These are phyloP conservation scores for Sula dactylatra DNA, from an alignment of 2,113 vertebrate species.

Conservation along the genomic window DNA sequence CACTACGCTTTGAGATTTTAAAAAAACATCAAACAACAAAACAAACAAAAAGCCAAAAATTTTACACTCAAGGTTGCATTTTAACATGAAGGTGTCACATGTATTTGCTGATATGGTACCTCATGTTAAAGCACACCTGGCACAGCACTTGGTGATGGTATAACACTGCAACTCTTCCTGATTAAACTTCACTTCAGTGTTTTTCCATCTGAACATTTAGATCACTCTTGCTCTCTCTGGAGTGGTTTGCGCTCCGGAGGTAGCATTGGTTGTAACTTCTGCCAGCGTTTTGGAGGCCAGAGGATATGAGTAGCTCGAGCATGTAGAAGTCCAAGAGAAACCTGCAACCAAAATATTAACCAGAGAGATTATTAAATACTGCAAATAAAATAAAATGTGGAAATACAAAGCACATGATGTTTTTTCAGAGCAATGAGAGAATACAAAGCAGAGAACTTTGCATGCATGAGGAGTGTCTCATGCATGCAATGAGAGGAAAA, in stretches of 20 bases:
- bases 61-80: not conserved
- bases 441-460: not conserved
- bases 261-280: slow-evolving; percentile 71
- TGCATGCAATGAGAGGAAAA: not conserved
- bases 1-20: not conserved
- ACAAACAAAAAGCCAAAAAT: accelerated
- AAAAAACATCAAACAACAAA: not conserved
- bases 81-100: not conserved
- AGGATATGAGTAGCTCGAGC: slow-evolving; percentile 79
- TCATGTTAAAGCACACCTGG: not conserved
- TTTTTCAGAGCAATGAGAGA: not conserved
- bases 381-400: not conserved
- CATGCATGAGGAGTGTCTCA: not conserved
- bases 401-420: not conserved
- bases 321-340: slow-evolving; percentile 80
- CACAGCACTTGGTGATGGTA: not conserved
- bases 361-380: not conserved
- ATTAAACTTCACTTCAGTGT: not conserved
- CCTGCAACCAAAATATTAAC: slow-evolving; percentile 53
- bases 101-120: not conserved
- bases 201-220: not conserved
- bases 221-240: slow-evolving; percentile 38
- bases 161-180: not conserved
- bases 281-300: slow-evolving; percentile 80
- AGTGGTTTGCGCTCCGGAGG: slow-evolving; percentile 68